Evolutionary conservation across 37 sponge, comb jelly and placozoan species (phyloP), one percentile per base, ranked within the genome.

Genomic region (Hexactinellida sp.): DNA sequence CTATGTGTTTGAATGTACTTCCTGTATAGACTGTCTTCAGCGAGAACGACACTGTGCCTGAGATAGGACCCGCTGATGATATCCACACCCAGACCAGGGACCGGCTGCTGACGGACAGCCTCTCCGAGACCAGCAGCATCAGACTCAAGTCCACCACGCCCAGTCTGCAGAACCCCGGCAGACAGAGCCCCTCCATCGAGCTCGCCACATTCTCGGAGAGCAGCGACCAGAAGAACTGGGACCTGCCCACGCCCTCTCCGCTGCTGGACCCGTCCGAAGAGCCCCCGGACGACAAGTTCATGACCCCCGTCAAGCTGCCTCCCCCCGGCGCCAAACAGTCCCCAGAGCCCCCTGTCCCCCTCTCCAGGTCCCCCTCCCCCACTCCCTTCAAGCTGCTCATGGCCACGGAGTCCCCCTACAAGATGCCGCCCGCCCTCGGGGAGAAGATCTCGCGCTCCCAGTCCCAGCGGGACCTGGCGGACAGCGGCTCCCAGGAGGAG

Each of bases 181-280:
- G 76, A 63, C 76, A 63, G 76, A 63, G 76, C 34, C 76, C 76
- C 28, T 63, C 76, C 76, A 63, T 63, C 25, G 76, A 63, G 34
- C 30, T 63, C 5, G 34, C 76, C 25, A n/a, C 13, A 7, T n/a
- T 63, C 76, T 63, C 76, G 5, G 21, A 10, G 21, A 7, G 19
- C 34, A n/a, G 76, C 13, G 28, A 63, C 34, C 21, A 23, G 25
- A n/a, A 63, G 76, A 63, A 63, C 28, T 10, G 30, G 21, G 76
- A n/a, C 34, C 3, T 25, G 3, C 3, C 3, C 34, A 7, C 32
- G 25, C 52, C 52, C 9, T 47, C 16, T 16, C 13, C 9, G 9
- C 9, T 16, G 16, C 13, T 19, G 52, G 76, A 63, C 5, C 28
- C 28, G 13, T 7, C 3, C 3, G 76, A 23, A 23, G 76, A 63